phyloP scores from a whole-genome alignment of 2,888 invertebrate genomes.

The Brachypterus glaber region DNA sequence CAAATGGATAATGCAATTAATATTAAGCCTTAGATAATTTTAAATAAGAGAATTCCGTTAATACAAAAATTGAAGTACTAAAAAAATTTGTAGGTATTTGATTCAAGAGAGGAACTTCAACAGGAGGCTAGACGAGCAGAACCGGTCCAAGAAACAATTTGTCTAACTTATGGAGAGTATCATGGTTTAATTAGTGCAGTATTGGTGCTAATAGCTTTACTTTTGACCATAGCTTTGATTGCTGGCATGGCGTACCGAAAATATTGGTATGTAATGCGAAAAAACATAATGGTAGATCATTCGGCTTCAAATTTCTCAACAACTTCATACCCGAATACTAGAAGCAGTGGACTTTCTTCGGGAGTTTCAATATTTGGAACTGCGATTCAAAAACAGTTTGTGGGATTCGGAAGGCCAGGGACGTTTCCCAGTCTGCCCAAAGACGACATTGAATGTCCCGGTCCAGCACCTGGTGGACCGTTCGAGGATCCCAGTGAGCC shows the following conservation, averaged over 20 bases:
- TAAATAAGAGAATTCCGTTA: no score
- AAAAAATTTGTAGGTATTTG: slow-evolving; percentile 68
- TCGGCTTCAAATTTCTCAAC: slow-evolving; percentile 38
- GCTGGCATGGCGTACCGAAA: slow-evolving; percentile 69
- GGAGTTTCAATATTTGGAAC: slow-evolving; percentile 58
- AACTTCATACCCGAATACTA: slow-evolving; percentile 38
- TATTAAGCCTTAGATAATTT: no score
- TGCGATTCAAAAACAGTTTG: slow-evolving; percentile 54
- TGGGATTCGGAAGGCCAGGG: slow-evolving; percentile 28
- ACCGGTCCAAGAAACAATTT: slow-evolving; percentile 60
- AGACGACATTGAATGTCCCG: slow-evolving; percentile 32
- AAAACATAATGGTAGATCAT: slow-evolving; percentile 51
- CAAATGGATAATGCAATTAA: no score
- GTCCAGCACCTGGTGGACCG: slow-evolving; percentile 34
- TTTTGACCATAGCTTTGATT: slow-evolving; percentile 63
- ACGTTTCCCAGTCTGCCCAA: slow-evolving; percentile 34
- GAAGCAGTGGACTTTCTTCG: slow-evolving; percentile 43
- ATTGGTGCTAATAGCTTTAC: slow-evolving; percentile 61
- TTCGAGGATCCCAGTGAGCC: slow-evolving; percentile 89
- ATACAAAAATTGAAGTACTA: no score
- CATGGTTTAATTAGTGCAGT: slow-evolving; percentile 74
- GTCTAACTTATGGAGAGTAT: slow-evolving; percentile 75
- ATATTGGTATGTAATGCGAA: slow-evolving; percentile 69
- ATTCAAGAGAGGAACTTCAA: slow-evolving; percentile 63
- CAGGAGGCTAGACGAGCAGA: slow-evolving; percentile 58